A percentile compares a stretch with the other conserved stretches of the same genome.
Conservation (phyloP, 2,888 invertebrate genomes). For the Mimachlamys varia region DNA sequence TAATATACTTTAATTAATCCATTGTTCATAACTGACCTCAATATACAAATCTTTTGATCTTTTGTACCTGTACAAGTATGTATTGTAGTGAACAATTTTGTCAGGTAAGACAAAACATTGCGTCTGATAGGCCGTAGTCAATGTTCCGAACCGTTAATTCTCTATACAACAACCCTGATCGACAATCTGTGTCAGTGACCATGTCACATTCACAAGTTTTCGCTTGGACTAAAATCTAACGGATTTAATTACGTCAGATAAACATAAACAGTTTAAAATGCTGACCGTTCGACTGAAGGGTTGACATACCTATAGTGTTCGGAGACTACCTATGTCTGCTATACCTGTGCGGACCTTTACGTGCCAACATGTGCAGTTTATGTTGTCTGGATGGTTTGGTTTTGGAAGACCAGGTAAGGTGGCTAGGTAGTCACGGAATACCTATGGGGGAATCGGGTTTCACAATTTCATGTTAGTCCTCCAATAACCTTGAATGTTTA, state of each 20-base stretch:
- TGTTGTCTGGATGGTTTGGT: background rate
- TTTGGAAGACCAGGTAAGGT: background rate
- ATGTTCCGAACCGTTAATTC: background rate
- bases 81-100: background rate
- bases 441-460: background rate
- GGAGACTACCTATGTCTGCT: background rate
- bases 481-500: background rate
- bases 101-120: background rate
- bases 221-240: background rate
- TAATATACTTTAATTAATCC: background rate
- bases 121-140: background rate
- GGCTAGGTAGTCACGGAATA: background rate
- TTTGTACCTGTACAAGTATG: background rate
- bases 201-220: background rate
- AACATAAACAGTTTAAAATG: constrained; percentile 21
- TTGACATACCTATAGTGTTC: background rate
- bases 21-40: background rate
- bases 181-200: background rate
- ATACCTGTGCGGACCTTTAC: background rate
- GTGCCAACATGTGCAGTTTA: background rate
- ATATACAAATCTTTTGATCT: background rate
- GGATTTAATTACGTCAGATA: constrained; percentile 1
- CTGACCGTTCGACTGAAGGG: background rate
- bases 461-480: background rate
- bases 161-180: background rate